Conservation (phyloP, 2,113 vertebrate genomes). For the Columba livia region DNA sequence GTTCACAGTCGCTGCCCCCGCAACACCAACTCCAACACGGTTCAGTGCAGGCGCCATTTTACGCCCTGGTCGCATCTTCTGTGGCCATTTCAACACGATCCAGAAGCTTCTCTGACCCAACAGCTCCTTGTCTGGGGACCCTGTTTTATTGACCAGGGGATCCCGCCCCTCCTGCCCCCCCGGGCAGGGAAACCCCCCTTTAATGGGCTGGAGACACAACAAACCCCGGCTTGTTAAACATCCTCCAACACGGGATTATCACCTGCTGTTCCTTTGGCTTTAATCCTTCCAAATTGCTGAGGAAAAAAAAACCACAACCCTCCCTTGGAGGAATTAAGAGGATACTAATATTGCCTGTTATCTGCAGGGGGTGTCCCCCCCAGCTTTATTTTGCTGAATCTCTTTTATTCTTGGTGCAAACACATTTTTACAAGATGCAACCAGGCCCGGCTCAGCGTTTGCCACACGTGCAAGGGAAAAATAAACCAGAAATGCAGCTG, state of each 20-base stretch:
- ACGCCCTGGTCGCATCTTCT: too few species aligned
- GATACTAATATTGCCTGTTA: neutral
- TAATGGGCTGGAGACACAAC: too few species aligned
- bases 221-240: too few species aligned
- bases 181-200: neutral
- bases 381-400: neutral
- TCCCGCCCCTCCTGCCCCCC: neutral
- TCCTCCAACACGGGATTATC: neutral
- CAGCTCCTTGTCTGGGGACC: too few species aligned
- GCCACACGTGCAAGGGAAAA: neutral
- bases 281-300: neutral
- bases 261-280: neutral
- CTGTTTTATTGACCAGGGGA: too few species aligned
- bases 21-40: too few species aligned
- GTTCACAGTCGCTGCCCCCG: too few species aligned
- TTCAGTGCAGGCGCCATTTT: too few species aligned
- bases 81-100: too few species aligned
- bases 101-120: too few species aligned
- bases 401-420: neutral
- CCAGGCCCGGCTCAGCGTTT: rapidly evolving
- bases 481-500: neutral
- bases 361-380: too few species aligned
- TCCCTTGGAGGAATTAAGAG: neutral
- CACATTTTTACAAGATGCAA: neutral
- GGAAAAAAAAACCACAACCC: neutral